Conservation (phyloP, 2,113 vertebrate genomes). For the Nettapus auritus region DNA sequence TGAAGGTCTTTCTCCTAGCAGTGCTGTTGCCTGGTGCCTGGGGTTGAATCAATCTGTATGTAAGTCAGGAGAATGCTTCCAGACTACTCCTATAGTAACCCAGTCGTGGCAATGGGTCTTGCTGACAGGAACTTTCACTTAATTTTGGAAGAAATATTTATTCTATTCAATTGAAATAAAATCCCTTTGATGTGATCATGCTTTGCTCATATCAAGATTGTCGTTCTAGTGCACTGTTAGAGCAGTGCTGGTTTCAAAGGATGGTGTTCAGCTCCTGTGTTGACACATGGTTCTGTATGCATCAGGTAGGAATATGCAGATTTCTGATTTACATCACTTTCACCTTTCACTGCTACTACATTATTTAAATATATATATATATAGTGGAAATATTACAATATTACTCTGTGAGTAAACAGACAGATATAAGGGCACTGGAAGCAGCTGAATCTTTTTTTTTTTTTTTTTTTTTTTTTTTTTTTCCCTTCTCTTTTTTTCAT, state of each 20-base stretch:
- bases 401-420: not conserved
- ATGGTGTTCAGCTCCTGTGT: not conserved
- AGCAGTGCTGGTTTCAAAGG: not conserved
- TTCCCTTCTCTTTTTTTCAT: not conserved
- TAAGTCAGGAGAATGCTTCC: not conserved
- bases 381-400: not conserved
- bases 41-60: not conserved
- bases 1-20: constrained; percentile 38
- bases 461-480: not conserved
- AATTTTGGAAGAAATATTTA: constrained; percentile 10
- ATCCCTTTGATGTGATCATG: not conserved
- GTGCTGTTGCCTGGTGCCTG: not conserved
- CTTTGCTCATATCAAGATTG: not conserved
- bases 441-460: not conserved
- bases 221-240: not conserved
- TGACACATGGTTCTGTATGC: not conserved
- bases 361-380: not conserved
- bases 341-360: not conserved
- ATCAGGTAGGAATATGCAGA: not conserved
- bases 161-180: not conserved
- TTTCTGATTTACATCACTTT: not conserved
- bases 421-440: not conserved
- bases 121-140: not conserved
- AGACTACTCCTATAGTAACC: not conserved
- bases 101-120: not conserved